These are phyloP conservation scores for Darevskia nairensis DNA, from an alignment of 2,797 vertebrate species.

Conservation along the genomic window DNA sequence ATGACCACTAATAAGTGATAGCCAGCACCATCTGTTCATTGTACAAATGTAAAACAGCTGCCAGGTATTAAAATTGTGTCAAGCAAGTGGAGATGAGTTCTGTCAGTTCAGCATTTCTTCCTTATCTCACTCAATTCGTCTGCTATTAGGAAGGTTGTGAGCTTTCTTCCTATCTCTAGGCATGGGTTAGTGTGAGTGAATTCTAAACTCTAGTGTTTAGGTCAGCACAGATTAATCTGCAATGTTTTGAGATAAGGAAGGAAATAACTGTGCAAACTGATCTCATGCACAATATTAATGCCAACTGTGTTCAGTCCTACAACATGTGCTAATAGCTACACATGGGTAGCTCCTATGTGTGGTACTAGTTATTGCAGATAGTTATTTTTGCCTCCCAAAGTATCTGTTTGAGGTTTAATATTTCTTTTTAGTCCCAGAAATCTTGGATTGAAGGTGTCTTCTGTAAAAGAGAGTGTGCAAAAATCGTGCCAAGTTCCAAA, in stretches of 20 bases:
- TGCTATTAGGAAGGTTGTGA: not conserved
- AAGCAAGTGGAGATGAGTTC: not conserved
- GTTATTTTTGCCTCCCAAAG: not conserved
- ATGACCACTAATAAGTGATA: not conserved
- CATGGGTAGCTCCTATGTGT: not conserved
- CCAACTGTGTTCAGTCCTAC: too few species aligned
- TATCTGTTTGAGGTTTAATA: slow-evolving; percentile 25
- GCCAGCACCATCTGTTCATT: not conserved
- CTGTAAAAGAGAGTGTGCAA: slow-evolving; percentile 91
- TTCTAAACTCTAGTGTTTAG: not conserved
- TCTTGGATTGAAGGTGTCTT: slow-evolving; percentile 93
- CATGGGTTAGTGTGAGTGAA: not conserved
- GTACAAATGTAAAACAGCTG: not conserved
- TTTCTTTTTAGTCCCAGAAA: slow-evolving; percentile 82
- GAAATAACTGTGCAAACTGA: not conserved
- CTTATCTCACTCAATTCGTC: not conserved
- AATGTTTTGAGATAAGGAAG: not conserved
- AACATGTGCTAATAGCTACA: too few species aligned
- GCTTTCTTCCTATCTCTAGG: slow-evolving; percentile 19
- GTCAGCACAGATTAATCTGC: slow-evolving; percentile 1
- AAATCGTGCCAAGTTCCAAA: slow-evolving; percentile 87
- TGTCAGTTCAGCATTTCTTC: not conserved
- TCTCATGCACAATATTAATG: not conserved
- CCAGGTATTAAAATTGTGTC: not conserved
- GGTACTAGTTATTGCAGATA: not conserved